Evolutionary conservation across 2,888 invertebrate genomes (phyloP).

Genomic region (Polyommatus icarus): DNA sequence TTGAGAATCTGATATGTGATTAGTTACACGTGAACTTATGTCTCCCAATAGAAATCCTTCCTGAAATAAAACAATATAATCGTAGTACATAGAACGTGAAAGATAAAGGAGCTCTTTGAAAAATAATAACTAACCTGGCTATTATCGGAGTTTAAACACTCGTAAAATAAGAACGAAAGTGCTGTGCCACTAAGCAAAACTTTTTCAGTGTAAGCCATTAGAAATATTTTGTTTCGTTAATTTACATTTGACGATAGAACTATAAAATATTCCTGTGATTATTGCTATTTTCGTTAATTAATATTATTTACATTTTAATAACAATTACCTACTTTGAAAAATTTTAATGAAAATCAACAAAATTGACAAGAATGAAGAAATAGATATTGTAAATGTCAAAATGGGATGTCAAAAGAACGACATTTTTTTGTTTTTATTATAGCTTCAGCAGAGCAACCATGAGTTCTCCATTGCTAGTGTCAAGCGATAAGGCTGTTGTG

Average conservation of each 20-base stretch:
- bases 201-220: slow-evolving; percentile 73
- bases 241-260: slow-evolving; percentile 20
- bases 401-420: too few relatives aligned
- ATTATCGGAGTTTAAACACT: slow-evolving; percentile 81
- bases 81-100: not conserved
- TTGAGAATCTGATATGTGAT: slow-evolving; percentile 85
- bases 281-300: not conserved
- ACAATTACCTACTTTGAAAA: not conserved
- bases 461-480: too few relatives aligned
- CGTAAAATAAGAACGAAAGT: slow-evolving; percentile 84
- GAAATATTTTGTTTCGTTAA: slow-evolving; percentile 29
- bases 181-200: slow-evolving; percentile 82
- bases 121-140: slow-evolving; percentile 77
- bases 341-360: not conserved
- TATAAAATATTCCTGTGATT: not conserved
- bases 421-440: too few relatives aligned
- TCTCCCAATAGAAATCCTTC: slow-evolving; percentile 85
- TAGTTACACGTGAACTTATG: slow-evolving; percentile 81
- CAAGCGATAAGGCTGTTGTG: too few relatives aligned
- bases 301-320: slow-evolving; percentile 22
- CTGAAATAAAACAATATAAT: slow-evolving; percentile 51
- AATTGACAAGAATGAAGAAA: slow-evolving; percentile 5
- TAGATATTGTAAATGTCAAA: too few relatives aligned
- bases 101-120: not conserved
- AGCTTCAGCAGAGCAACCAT: too few relatives aligned